These are phyloP conservation scores for Prionace glauca DNA, from an alignment of 2,797 vertebrate species.

Conservation along the genomic window DNA sequence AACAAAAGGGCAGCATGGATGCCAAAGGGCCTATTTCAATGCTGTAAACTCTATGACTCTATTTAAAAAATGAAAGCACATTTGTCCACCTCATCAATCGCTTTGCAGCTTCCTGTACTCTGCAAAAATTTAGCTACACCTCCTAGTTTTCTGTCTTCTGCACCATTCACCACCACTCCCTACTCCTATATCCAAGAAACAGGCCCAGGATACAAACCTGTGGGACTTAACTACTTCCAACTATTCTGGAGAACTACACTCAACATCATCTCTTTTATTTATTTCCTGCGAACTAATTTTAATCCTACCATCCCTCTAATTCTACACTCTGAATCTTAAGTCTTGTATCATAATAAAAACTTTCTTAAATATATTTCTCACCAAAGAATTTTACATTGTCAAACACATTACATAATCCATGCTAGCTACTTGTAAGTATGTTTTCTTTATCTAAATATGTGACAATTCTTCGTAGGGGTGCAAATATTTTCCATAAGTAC, in stretches of 20 bases:
- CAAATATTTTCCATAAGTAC: no score
- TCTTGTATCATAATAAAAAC: background rate
- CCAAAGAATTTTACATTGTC: background rate
- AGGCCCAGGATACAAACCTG: background rate
- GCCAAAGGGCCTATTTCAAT: no score
- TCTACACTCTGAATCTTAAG: background rate
- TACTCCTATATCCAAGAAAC: background rate
- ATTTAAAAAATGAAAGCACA: background rate
- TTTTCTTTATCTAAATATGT: background rate
- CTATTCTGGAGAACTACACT: background rate
- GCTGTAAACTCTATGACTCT: no score
- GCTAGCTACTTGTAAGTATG: background rate
- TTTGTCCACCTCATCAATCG: background rate
- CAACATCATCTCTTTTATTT: background rate
- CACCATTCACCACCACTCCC: background rate
- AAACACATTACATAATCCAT: background rate
- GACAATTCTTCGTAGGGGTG: background rate
- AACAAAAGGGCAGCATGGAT: no score
- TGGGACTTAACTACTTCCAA: background rate
- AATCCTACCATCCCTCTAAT: background rate
- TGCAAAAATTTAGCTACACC: background rate
- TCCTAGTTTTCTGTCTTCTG: background rate
- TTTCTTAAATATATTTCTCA: background rate
- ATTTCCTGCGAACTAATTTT: background rate
- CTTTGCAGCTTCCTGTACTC: background rate